Evolutionary conservation across 2,888 invertebrate genomes (phyloP).

Genomic region (Elmis aenea): DNA sequence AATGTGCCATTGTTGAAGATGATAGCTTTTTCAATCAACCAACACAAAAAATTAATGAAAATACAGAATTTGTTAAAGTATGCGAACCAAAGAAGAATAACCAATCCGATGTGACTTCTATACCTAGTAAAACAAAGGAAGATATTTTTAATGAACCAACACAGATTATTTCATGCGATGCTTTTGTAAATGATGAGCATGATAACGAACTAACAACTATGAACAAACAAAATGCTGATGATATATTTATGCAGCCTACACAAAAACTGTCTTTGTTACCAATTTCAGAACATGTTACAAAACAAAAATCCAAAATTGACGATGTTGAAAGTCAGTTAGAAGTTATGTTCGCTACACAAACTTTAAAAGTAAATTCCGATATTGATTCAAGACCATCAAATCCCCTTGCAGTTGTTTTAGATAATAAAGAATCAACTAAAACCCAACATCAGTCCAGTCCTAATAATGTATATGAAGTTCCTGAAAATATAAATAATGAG

Average conservation of each 20-base stretch:
- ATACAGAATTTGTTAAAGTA: too few relatives aligned
- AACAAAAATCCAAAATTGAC: too few relatives aligned
- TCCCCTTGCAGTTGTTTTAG: constrained; percentile 22
- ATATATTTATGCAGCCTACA: constrained; percentile 14
- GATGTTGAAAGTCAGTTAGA: constrained; percentile 30
- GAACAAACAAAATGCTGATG: constrained; percentile 7
- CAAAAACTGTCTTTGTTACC: constrained; percentile 11
- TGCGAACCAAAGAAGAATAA: too few relatives aligned
- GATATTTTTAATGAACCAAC: background rate
- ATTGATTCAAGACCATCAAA: constrained; percentile 21
- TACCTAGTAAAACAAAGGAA: background rate
- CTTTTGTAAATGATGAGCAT: background rate
- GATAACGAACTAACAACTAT: too few relatives aligned
- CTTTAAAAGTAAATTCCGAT: constrained; percentile 12
- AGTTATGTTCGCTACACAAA: constrained; percentile 29
- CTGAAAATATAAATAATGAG: constrained; percentile 4
- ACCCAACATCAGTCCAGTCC: background rate
- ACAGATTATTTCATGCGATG: background rate
- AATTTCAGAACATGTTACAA: too few relatives aligned
- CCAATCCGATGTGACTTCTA: too few relatives aligned
- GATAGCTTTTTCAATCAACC: background rate
- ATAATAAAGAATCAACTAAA: too few relatives aligned
- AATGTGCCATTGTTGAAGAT: background rate
- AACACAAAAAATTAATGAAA: too few relatives aligned
- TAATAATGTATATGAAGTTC: background rate